These are phyloP conservation scores for Nanorana parkeri DNA, from an alignment of 2,113 vertebrate species.

Conservation along the genomic window DNA sequence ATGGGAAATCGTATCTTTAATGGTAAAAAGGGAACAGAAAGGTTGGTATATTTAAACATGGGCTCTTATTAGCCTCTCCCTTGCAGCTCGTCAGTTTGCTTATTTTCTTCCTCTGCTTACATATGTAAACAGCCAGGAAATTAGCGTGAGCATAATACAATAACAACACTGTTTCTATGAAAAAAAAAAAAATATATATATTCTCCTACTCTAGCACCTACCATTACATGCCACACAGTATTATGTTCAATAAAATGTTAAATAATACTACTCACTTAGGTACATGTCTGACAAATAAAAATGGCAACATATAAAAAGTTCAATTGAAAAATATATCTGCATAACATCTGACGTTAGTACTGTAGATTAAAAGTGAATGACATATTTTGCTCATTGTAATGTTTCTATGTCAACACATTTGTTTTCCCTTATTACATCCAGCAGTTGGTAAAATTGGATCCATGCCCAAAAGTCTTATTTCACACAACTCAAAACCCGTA, in stretches of 20 bases:
- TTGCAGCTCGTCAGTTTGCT: constrained; percentile 35
- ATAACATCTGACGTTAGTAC: not conserved
- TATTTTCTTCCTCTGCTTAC: constrained; percentile 61
- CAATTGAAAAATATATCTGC: not conserved
- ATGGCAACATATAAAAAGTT: not conserved
- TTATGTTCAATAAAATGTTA: not conserved
- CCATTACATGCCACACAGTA: not conserved
- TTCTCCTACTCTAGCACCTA: not conserved
- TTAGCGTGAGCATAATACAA: constrained; percentile 24
- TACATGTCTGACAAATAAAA: not conserved
- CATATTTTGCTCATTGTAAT: constrained; percentile 21
- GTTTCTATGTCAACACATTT: constrained; percentile 40
- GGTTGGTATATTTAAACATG: constrained; percentile 67
- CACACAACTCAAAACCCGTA: not conserved
- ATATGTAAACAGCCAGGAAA: constrained; percentile 26
- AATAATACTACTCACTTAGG: not conserved
- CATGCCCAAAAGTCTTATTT: not conserved
- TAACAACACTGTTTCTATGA: constrained; percentile 10
- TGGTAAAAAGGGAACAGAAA: constrained; percentile 64
- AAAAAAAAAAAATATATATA: not conserved
- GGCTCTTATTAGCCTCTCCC: constrained; percentile 63
- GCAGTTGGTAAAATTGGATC: constrained; percentile 10
- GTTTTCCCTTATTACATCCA: constrained; percentile 23
- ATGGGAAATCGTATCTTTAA: constrained; percentile 62
- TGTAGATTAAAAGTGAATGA: not conserved